Conservation (phyloP, 2,113 vertebrate genomes). For the Henicopernis longicauda region DNA sequence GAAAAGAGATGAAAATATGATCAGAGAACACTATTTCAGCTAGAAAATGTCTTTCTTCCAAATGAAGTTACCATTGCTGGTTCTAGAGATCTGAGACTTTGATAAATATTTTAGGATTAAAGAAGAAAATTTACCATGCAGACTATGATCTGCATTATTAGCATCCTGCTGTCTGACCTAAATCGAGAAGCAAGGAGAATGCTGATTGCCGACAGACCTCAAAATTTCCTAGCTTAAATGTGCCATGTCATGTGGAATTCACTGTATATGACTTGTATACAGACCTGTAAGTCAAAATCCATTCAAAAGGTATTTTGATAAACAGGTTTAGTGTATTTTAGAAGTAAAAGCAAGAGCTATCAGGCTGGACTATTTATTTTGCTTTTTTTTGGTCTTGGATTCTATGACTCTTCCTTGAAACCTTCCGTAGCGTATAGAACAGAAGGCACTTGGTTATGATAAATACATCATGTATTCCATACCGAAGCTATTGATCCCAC, state of each 20-base stretch:
- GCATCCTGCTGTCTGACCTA: slow-evolving; percentile 42
- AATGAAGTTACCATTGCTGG: neutral
- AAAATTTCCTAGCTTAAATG: neutral
- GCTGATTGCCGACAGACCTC: neutral
- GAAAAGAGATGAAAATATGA: neutral
- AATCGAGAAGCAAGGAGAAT: neutral
- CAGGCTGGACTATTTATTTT: neutral
- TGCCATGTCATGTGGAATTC: neutral
- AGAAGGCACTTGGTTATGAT: neutral
- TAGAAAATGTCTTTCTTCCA: neutral
- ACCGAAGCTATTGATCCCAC: neutral
- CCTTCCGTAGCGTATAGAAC: neutral
- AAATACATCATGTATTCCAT: neutral
- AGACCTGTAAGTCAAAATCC: neutral
- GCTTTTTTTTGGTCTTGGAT: neutral
- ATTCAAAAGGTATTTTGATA: neutral
- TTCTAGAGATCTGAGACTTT: slow-evolving; percentile 1
- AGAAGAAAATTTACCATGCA: slow-evolving; percentile 22
- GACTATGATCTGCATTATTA: slow-evolving; percentile 18
- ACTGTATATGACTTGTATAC: neutral
- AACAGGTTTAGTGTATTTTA: neutral
- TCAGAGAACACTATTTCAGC: neutral
- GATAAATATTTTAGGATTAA: slow-evolving; percentile 42
- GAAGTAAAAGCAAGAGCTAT: neutral
- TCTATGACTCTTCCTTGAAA: neutral